Conservation (phyloP, 1,140 invertebrate genomes). For the Aphelenchoides besseyi region DNA sequence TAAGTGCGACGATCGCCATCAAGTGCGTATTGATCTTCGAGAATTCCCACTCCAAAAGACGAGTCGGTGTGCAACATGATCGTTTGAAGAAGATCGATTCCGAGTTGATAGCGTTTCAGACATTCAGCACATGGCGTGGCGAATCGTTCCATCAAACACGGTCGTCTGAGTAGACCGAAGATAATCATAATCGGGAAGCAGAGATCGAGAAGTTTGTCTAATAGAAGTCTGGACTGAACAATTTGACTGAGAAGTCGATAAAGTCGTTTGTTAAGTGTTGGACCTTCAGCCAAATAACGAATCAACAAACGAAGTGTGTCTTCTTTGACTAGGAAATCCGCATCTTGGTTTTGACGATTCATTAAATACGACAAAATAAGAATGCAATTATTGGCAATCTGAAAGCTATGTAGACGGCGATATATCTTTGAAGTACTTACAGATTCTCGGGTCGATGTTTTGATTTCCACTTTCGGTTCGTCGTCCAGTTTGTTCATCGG, state of each 20-base stretch:
- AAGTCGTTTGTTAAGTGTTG: not conserved
- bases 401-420: too few relatives aligned
- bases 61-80: not conserved
- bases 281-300: not conserved
- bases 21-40: not conserved
- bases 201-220: constrained; percentile 11
- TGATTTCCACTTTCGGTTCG: not conserved
- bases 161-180: not conserved
- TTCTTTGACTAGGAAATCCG: constrained; percentile 5
- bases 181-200: constrained; percentile 2
- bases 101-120: not conserved
- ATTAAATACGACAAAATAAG: not conserved
- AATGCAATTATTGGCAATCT: not conserved
- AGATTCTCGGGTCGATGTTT: not conserved
- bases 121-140: not conserved
- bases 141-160: constrained; percentile 9
- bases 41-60: constrained; percentile 11
- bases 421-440: not conserved
- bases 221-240: not conserved
- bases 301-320: not conserved
- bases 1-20: not conserved
- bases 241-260: not conserved
- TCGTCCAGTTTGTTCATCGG: not conserved
- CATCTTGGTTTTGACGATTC: not conserved
- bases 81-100: not conserved